Evolutionary conservation across 2,113 vertebrate genomes (phyloP).

Genomic region (Myocastor coypus): DNA sequence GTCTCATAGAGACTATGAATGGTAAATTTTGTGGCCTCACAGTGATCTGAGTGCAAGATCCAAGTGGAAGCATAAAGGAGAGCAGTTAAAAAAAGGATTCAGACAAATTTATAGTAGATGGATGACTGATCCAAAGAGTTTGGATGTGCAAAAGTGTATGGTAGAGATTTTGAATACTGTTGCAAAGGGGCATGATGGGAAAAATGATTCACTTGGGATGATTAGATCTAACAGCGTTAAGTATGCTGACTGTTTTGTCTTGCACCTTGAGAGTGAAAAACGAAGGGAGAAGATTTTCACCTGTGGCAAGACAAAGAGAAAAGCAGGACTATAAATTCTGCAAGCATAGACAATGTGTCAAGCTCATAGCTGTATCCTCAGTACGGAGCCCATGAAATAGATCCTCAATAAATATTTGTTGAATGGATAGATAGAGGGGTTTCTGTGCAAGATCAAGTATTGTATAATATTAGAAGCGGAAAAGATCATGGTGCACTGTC

Average conservation of each 20-base stretch:
- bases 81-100: background rate
- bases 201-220: background rate
- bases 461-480: background rate
- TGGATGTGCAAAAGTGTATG: background rate
- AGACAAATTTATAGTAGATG: background rate
- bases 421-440: background rate
- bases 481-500: background rate
- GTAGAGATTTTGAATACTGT: background rate
- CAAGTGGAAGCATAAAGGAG: background rate
- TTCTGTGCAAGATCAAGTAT: conserved; percentile 44
- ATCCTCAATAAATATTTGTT: conserved; percentile 11
- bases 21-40: background rate
- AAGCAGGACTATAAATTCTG: background rate
- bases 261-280: background rate
- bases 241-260: background rate
- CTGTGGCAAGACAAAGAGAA: background rate
- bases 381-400: background rate
- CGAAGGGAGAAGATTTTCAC: background rate
- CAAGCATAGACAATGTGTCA: background rate
- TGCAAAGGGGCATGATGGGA: background rate
- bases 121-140: background rate
- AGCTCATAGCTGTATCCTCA: background rate
- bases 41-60: background rate
- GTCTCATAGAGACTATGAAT: background rate
- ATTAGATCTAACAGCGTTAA: background rate